Evolutionary conservation across 2,888 invertebrate genomes (phyloP), one percentile per base, ranked within the genome.

Genomic region (Opisthograptis luteolata): DNA sequence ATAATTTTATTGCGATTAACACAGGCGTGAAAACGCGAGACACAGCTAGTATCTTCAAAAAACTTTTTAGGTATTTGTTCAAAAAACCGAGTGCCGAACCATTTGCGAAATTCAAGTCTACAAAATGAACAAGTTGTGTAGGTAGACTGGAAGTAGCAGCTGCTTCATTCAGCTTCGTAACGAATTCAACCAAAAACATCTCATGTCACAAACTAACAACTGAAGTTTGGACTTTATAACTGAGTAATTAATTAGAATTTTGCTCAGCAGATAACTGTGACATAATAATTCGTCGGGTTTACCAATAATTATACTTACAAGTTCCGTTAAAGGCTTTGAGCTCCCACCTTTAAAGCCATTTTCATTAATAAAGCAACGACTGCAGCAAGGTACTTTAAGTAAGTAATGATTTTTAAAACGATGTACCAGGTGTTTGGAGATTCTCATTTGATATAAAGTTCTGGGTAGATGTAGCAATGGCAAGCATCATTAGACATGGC

Each of bases 271-370:
- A 2, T n/a, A 14, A 20, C 20, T 20, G 3, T 20, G 9, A 9
- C 3, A 32, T 32, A 19, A 1, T 14, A 3, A n/a, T 8, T 30
- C 6, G 28, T 30, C 9, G 25, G 12, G 10, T 69, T 77, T 75
- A 75, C 70, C 71, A 79, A 79, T 79, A 78, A 81, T 81, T 81
- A 80, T 74, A n/a, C n/a, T n/a, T n/a, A 74, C 79, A 79, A 81
- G 76, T 69, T 73, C 75, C 75, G 76, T 76, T 80, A 76, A 70
- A 70, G 63, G 60, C 66, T 57, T 62, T 60, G 60, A 54, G 65
- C 67, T 66, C 66, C 71, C 73, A 73, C 74, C 74, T 72, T 66
- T 57, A 56, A n/a, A 32, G 50, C 57, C 61, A 70, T 59, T 76
- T 79, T 78, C 73, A 77, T 81, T 79, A 76, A 74, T 65, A 59